Conservation (phyloP, 2,113 vertebrate species). For the Climacteris rufus region DNA sequence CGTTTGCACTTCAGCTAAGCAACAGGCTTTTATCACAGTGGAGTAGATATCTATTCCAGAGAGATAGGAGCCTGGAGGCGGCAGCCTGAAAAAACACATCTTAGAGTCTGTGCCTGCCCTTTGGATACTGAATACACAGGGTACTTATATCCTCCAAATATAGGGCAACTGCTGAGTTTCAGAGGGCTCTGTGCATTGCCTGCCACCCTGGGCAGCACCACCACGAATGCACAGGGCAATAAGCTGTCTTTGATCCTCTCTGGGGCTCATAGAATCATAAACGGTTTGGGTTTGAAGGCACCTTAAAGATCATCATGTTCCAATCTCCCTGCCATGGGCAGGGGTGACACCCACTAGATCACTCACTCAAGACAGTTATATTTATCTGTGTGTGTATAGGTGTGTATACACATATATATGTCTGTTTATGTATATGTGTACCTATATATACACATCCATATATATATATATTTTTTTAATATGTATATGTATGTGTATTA, state of each 20-base stretch:
- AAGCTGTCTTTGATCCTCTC: neutral
- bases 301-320: neutral
- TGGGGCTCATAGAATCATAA: rapidly evolving
- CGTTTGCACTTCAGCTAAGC: neutral
- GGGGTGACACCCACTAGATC: neutral
- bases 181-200: neutral
- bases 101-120: neutral
- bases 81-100: neutral
- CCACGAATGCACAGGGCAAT: neutral
- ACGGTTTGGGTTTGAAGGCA: neutral
- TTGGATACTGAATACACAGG: rapidly evolving
- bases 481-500: neutral
- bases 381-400: neutral
- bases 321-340: neutral
- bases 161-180: neutral
- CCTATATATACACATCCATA: no score
- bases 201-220: neutral
- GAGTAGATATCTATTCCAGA: neutral
- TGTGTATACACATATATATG: neutral
- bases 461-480: no score
- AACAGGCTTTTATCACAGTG: neutral
- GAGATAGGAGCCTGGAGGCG: neutral
- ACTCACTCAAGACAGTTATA: neutral
- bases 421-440: neutral
- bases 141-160: neutral